Percentiles rank a stretch among this genome's conserved stretches.
Evolutionary conservation across 2,888 invertebrate species (phyloP).

Genomic region (Argyresthia albistria): DNA sequence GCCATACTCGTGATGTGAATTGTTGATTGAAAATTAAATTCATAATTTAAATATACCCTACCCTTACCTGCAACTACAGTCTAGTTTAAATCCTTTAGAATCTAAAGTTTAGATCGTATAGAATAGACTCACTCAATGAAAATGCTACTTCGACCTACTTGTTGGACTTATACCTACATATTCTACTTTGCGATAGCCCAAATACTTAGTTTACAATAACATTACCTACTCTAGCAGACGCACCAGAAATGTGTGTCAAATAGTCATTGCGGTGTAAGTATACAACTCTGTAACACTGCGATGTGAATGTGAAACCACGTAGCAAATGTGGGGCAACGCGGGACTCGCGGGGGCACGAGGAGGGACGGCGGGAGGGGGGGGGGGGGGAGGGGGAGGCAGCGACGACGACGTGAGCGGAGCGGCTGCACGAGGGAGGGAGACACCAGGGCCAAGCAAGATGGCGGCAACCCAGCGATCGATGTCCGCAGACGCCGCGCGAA

Average conservation of each 20-base stretch:
- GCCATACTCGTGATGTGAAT: too few relatives aligned
- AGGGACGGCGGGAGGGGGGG: conserved; percentile 34
- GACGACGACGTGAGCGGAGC: conserved; percentile 33
- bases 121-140: too few relatives aligned
- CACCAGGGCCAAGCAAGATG: conserved; percentile 70
- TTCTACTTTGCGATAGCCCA: too few relatives aligned
- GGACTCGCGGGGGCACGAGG: conserved; percentile 30
- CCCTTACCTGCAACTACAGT: too few relatives aligned
- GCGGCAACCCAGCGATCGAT: conserved; percentile 70
- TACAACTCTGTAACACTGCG: neutral
- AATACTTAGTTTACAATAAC: neutral
- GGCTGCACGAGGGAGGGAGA: conserved; percentile 49
- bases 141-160: too few relatives aligned
- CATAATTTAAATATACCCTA: too few relatives aligned
- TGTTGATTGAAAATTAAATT: too few relatives aligned
- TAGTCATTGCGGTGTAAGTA: neutral
- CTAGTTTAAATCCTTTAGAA: too few relatives aligned
- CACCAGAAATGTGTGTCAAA: neutral
- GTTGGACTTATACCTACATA: too few relatives aligned
- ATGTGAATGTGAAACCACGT: conserved; percentile 1
- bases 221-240: neutral
- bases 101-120: too few relatives aligned
- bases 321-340: conserved; percentile 64
- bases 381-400: conserved; percentile 38
- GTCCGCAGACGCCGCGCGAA: conserved; percentile 61